Conservation (phyloP, 1,140 invertebrate species). For the Leptinotarsa undecemlineata region DNA sequence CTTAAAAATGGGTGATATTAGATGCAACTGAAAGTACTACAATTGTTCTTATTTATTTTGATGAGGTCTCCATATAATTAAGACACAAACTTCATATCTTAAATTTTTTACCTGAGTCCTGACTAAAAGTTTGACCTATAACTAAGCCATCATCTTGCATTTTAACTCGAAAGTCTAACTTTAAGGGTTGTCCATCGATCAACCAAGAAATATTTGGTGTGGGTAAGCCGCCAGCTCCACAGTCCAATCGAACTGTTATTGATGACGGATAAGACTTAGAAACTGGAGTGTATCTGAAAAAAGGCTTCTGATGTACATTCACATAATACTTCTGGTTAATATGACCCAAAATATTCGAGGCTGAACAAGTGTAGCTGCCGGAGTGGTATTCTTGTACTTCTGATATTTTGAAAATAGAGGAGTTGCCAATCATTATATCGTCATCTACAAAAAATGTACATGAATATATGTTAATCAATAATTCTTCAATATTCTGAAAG, state of each 20-base stretch:
- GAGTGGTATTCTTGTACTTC: conserved; percentile 55
- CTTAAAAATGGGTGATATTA: no score
- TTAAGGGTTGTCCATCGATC: conserved; percentile 68
- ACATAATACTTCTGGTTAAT: conserved; percentile 32
- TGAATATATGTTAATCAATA: no score
- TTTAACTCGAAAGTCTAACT: conserved; percentile 59
- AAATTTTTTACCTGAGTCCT: conserved; percentile 42
- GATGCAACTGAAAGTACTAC: no score
- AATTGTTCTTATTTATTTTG: no score
- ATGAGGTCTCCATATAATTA: no score
- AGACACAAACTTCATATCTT: no score
- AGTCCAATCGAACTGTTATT: conserved; percentile 71
- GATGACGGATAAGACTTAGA: conserved; percentile 62
- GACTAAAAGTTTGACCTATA: conserved; percentile 49
- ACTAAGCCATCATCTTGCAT: conserved; percentile 38
- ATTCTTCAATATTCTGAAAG: no score
- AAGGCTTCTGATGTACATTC: conserved; percentile 43
- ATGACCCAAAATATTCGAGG: conserved; percentile 62
- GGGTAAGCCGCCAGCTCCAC: conserved; percentile 68
- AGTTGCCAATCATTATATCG: conserved; percentile 41
- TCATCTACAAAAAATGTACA: background rate
- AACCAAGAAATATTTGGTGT: conserved; percentile 69
- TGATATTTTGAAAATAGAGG: conserved; percentile 39
- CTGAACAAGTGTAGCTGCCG: conserved; percentile 77
- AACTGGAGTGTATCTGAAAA: conserved; percentile 45